phyloP scores from a whole-genome alignment of 2,888 invertebrate species.

The Ligdia adustata region DNA sequence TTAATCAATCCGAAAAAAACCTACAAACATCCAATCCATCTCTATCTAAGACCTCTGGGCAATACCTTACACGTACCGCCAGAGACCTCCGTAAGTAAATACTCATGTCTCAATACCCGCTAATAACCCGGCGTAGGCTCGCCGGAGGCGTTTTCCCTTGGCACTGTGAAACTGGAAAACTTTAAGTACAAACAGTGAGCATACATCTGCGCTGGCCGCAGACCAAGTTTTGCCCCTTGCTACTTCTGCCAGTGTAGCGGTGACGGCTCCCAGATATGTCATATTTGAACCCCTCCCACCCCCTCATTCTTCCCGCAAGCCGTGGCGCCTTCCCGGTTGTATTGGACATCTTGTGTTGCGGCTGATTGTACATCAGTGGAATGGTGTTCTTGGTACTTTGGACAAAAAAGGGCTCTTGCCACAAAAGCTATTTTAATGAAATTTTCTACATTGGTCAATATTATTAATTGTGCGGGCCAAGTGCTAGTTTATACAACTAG shows the following conservation, averaged over 20 bases:
- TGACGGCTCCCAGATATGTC: constrained; percentile 80
- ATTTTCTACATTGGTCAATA: too few species aligned
- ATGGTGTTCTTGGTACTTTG: constrained; percentile 44
- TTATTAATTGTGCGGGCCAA: too few species aligned
- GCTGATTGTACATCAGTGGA: constrained; percentile 58
- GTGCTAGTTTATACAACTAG: too few species aligned
- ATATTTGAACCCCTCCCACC: constrained; percentile 64
- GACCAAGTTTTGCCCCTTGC: constrained; percentile 60
- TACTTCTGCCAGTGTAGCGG: constrained; percentile 65
- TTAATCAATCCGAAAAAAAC: too few species aligned
- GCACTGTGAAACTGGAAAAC: constrained; percentile 49
- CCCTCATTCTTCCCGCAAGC: constrained; percentile 42
- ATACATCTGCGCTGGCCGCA: constrained; percentile 76
- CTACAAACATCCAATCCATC: constrained; percentile 23
- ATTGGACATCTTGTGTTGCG: constrained; percentile 65
- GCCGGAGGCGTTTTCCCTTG: constrained; percentile 67
- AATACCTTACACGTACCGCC: constrained; percentile 50
- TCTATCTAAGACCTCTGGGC: constrained; percentile 53
- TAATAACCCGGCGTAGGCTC: constrained; percentile 74
- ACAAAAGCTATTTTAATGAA: too few species aligned
- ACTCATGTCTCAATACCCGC: constrained; percentile 75
- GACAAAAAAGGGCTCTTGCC: too few species aligned
- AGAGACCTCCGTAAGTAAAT: constrained; percentile 70
- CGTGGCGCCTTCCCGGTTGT: constrained; percentile 41
- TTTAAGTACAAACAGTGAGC: constrained; percentile 35